Conservation (phyloP, 1,140 invertebrate species). For the Tetramorium simillimum region DNA sequence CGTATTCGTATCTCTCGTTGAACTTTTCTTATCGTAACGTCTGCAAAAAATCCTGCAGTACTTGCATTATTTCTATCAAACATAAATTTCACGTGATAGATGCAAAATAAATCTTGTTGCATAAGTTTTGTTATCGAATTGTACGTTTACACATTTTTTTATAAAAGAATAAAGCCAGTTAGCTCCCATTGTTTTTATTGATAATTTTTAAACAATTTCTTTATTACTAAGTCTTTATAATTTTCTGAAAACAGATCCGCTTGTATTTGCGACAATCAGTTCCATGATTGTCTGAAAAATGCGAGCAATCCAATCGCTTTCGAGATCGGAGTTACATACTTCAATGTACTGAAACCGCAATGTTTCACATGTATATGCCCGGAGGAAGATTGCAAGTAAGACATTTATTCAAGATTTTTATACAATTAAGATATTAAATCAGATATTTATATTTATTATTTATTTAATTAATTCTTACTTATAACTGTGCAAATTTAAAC, state of each 20-base stretch:
- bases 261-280: slow-evolving; percentile 87
- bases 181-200: not conserved
- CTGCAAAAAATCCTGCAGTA: not conserved
- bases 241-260: slow-evolving; percentile 84
- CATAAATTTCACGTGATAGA: not conserved
- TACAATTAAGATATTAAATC: not conserved
- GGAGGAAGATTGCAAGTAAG: slow-evolving; percentile 82
- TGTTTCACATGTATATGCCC: slow-evolving; percentile 86
- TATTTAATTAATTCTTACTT: not conserved
- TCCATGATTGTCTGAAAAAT: slow-evolving; percentile 86
- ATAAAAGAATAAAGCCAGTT: not conserved
- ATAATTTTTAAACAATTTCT: not conserved
- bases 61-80: not conserved
- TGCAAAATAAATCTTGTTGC: not conserved
- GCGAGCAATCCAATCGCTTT: slow-evolving; percentile 83
- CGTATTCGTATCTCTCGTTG: not conserved
- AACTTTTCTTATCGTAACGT: not conserved
- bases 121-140: not conserved
- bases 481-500: not conserved
- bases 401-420: too few species aligned
- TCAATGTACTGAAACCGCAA: slow-evolving; percentile 86
- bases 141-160: not conserved
- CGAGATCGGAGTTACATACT: slow-evolving; percentile 86
- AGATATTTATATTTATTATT: not conserved
- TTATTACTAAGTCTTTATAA: not conserved